Conservation (phyloP, 2,888 invertebrate genomes). For the Aporophyla nigra region DNA sequence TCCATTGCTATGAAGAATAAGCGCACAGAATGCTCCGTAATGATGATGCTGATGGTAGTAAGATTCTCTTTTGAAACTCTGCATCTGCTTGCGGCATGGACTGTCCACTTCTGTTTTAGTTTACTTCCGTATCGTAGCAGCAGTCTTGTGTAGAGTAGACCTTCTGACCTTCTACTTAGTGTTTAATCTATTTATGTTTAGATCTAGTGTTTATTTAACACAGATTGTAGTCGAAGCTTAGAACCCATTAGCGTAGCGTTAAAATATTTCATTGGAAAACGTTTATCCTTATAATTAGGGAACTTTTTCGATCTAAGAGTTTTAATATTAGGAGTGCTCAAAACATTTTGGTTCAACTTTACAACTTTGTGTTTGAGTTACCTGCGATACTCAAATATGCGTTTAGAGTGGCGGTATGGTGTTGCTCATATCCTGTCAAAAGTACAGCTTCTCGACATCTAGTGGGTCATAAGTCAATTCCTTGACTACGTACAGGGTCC, state of each 20-base stretch:
- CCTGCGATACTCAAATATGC: background rate
- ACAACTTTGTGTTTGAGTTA: background rate
- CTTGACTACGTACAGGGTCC: too few relatives aligned
- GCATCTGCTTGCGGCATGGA: too few relatives aligned
- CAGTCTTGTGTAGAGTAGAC: background rate
- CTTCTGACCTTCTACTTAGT: background rate
- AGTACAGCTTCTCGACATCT: too few relatives aligned
- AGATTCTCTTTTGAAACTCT: too few relatives aligned
- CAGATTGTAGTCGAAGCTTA: background rate
- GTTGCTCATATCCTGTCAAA: too few relatives aligned
- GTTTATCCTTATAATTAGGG: background rate
- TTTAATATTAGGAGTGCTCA: background rate
- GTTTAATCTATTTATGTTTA: background rate
- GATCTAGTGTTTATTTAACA: constrained; percentile 17
- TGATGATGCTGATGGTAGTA: too few relatives aligned
- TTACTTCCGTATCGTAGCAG: background rate
- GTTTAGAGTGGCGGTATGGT: background rate
- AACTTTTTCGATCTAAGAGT: background rate
- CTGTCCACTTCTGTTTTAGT: background rate
- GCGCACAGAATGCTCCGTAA: too few relatives aligned
- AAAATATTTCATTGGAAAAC: constrained; percentile 4
- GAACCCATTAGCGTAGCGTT: background rate
- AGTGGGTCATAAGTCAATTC: too few relatives aligned
- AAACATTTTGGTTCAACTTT: background rate
- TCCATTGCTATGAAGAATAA: too few relatives aligned